These are phyloP conservation scores for Aptenodytes patagonicus DNA, from an alignment of 2,113 vertebrate genomes.

Conservation along the genomic window DNA sequence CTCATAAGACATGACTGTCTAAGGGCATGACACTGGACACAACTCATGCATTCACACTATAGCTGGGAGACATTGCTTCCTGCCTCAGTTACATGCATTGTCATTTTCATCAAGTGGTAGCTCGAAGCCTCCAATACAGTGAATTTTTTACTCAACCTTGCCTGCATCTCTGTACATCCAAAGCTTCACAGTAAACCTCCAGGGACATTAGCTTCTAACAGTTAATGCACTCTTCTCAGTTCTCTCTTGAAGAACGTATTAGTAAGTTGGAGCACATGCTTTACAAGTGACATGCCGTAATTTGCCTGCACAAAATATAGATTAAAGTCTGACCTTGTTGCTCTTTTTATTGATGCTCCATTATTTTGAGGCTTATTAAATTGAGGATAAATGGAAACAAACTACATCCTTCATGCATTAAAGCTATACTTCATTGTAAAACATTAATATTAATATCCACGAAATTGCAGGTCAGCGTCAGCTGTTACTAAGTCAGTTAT, in stretches of 20 bases:
- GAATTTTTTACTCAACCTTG: background rate
- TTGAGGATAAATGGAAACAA: background rate
- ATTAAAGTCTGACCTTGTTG: background rate
- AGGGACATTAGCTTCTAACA: background rate
- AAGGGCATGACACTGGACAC: background rate
- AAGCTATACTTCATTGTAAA: background rate
- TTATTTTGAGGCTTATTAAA: background rate
- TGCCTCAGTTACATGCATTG: background rate
- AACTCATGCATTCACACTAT: background rate
- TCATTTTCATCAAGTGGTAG: background rate
- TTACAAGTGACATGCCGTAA: background rate
- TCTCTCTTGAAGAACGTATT: background rate
- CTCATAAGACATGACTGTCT: background rate
- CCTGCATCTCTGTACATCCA: background rate
- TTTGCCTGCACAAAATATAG: background rate
- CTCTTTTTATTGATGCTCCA: background rate
- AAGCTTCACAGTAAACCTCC: background rate
- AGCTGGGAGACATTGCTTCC: background rate
- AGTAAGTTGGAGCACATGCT: background rate
- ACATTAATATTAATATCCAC: background rate
- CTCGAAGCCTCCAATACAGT: fast-evolving
- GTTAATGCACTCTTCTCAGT: background rate
- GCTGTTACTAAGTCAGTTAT: background rate
- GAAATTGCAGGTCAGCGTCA: background rate
- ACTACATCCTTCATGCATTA: background rate